A percentile compares a stretch with the other conserved stretches of the same genome.
Conservation (phyloP, 1,140 invertebrate species). For the Anagrus nilaparvatae region DNA sequence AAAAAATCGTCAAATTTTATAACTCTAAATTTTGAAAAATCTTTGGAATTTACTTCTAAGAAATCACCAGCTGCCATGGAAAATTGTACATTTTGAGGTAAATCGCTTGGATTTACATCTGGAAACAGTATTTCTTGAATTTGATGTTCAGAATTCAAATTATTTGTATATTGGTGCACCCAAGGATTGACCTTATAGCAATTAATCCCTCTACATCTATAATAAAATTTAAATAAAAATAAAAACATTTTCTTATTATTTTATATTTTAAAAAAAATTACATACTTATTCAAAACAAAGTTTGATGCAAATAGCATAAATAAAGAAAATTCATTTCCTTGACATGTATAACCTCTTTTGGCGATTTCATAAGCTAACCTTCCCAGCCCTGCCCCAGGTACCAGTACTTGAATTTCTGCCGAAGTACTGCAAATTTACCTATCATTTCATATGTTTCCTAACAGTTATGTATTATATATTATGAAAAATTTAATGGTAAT, state of each 20-base stretch:
- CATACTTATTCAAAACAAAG: conserved; percentile 84
- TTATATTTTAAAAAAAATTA: conserved; percentile 5
- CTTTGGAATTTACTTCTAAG: conserved; percentile 54
- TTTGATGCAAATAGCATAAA: conserved; percentile 97
- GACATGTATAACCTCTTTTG: conserved; percentile 74
- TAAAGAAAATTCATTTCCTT: conserved; percentile 96
- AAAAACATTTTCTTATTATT: neutral
- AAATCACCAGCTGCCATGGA: conserved; percentile 96
- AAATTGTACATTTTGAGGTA: conserved; percentile 61
- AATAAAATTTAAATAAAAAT: conserved; percentile 15
- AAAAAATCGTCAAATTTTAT: conserved; percentile 8
- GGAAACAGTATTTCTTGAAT: conserved; percentile 72
- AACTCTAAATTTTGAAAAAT: neutral
- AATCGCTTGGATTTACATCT: conserved; percentile 71
- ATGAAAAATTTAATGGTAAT: conserved; percentile 17
- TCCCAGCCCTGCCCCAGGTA: conserved; percentile 91
- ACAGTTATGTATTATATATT: conserved; percentile 17
- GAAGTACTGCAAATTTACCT: conserved; percentile 34
- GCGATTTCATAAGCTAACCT: conserved; percentile 90
- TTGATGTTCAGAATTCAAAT: conserved; percentile 72
- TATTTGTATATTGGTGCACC: conserved; percentile 90
- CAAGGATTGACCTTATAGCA: conserved; percentile 76
- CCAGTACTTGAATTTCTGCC: conserved; percentile 62
- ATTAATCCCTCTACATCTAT: conserved; percentile 48
- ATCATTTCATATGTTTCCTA: conserved; percentile 26